Conservation (phyloP, 2,113 vertebrate species). For the Petrocephalus microphthalmus region DNA sequence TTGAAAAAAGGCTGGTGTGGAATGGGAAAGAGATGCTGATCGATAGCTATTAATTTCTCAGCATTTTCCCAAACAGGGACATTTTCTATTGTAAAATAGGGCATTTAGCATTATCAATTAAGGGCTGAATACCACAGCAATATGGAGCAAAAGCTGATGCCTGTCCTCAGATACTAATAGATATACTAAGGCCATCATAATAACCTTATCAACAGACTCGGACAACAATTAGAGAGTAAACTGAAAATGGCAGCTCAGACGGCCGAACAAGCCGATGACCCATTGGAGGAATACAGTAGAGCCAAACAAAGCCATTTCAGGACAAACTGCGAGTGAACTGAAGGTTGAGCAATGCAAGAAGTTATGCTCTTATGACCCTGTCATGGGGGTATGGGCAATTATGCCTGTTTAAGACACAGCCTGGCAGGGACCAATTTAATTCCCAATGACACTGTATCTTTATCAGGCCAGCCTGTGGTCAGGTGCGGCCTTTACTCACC, state of each 20-base stretch:
- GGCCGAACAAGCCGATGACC: not conserved
- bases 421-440: not conserved
- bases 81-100: constrained; percentile 60
- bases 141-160: constrained; percentile 47
- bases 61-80: constrained; percentile 57
- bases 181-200: constrained; percentile 39
- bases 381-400: not conserved
- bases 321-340: constrained; percentile 11
- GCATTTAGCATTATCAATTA: constrained; percentile 67
- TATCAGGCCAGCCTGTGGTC: not conserved
- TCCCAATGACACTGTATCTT: not conserved
- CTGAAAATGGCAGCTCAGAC: not conserved
- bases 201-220: constrained; percentile 48
- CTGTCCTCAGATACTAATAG: constrained; percentile 49
- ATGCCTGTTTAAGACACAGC: not conserved
- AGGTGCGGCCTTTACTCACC: no score
- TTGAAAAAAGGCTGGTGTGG: constrained; percentile 57
- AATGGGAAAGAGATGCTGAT: constrained; percentile 58
- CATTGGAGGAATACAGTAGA: not conserved
- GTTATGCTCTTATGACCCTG: not conserved
- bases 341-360: not conserved
- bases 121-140: constrained; percentile 47
- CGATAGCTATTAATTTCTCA: constrained; percentile 67
- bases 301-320: constrained; percentile 3
- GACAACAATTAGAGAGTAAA: constrained; percentile 39